phyloP scores from a whole-genome alignment of 2,797 vertebrate species.

The Caiman crocodilus region DNA sequence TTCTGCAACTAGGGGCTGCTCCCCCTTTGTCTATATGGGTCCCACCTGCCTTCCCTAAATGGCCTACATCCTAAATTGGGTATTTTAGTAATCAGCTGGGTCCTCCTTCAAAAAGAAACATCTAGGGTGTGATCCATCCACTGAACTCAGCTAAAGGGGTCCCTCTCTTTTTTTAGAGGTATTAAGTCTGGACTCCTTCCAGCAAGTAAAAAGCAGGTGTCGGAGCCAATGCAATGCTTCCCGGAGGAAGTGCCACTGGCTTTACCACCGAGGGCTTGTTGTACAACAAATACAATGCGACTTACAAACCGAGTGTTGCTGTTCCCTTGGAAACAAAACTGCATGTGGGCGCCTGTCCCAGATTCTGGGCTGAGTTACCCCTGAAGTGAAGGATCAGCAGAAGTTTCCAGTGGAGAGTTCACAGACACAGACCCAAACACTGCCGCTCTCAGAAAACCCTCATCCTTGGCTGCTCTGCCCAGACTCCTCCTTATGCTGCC shows the following conservation, averaged over 20 bases:
- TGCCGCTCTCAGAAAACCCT: not conserved
- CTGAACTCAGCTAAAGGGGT: not conserved
- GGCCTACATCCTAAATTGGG: not conserved
- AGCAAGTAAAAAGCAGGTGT: too few relatives aligned
- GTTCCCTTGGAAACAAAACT: conserved; percentile 4
- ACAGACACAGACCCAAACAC: not conserved
- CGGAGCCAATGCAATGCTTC: not conserved
- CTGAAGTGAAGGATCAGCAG: not conserved
- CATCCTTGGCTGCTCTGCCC: not conserved
- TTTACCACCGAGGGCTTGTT: not conserved
- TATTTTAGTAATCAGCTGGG: not conserved
- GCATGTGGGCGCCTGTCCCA: not conserved
- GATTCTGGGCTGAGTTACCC: not conserved
- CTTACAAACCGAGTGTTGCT: not conserved
- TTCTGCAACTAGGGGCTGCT: not conserved
- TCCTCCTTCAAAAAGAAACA: not conserved
- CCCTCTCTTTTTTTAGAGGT: not conserved
- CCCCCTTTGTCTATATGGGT: not conserved
- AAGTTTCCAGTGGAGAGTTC: not conserved
- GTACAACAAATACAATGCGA: not conserved
- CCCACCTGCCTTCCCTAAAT: not conserved
- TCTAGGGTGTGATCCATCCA: not conserved
- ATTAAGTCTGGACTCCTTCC: not conserved
- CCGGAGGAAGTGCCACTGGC: not conserved
- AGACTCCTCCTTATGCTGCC: not conserved